Base-by-base conservation (phyloP, 1,140 invertebrate genomes). In the Temnothorax longispinosus region DNA sequence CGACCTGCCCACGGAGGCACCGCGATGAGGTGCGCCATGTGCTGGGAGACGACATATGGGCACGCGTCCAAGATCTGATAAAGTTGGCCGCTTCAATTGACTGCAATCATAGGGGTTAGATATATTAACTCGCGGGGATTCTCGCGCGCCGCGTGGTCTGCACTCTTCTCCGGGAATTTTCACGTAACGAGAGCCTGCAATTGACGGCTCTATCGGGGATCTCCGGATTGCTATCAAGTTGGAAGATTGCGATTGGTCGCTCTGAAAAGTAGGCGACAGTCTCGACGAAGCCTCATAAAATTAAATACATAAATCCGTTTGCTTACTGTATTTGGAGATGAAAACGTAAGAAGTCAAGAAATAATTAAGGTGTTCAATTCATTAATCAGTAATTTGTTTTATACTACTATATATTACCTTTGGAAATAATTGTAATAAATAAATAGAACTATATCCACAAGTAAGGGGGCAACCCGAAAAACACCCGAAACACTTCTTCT, bases 41-140 rank as follows among this genome's bases (percentile, higher is more conserved):
- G 91, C 90, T 91, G 86, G 89, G 88, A 92, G 88, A 89, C 89
- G 87, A 91, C 94, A 95, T 94, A 94, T 95, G 94, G 94, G 92
- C 94, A 94, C 94, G 93, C 90, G 94, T 85, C 92, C 82, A 82
- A 78, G 91, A 94, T 94, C 93, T 92, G 94, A 95, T 95, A 95
- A 93, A 77, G 72, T 85, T 74, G 74, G 65, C 87, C 82, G 71
- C 93, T 92, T 93, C 93, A 93, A 95, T 95, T 93, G 93, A 93
- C 93, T 92, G 91, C 92, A 93, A 94, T 94, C 93, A 91, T 91
- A 87, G 88, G 88, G 92, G 92, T 92, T 92, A 90, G 91, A 90
- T 90, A 92, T 87, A 91, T 91, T 91, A 91, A 91, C 90, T 91
- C 50, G 87, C 87, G 76, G 78, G 84, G 87, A 89, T 87, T 87